These are phyloP conservation scores for Drosophila rubida DNA, from an alignment of 2,888 invertebrate genomes.

Conservation along the genomic window DNA sequence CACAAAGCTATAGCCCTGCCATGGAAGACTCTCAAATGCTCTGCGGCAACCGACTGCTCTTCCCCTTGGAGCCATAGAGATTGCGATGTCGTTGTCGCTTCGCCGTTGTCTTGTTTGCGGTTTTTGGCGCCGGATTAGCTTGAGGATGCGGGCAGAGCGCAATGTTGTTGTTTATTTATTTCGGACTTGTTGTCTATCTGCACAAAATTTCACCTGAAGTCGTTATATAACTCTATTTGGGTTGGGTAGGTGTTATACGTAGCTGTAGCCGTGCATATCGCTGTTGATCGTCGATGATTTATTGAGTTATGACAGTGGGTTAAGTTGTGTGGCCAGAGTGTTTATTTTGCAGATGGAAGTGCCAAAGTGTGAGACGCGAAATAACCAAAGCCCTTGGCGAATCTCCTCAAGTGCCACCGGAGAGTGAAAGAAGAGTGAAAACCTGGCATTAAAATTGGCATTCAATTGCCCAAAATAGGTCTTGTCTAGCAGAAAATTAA, in stretches of 20 bases:
- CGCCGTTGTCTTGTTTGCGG: slow-evolving; percentile 54
- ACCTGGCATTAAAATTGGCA: background rate
- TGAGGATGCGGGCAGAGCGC: slow-evolving; percentile 70
- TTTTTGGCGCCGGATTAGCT: slow-evolving; percentile 80
- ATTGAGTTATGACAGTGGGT: slow-evolving; percentile 77
- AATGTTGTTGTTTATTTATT: slow-evolving; percentile 30
- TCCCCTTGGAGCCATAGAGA: slow-evolving; percentile 11
- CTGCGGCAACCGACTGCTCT: slow-evolving; percentile 25
- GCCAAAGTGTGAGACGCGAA: slow-evolving; percentile 33
- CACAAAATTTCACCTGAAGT: slow-evolving; percentile 75
- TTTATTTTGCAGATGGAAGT: slow-evolving; percentile 64
- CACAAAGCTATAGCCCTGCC: slow-evolving; percentile 56
- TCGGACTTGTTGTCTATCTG: slow-evolving; percentile 33
- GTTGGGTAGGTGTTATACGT: slow-evolving; percentile 74
- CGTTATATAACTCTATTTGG: slow-evolving; percentile 66
- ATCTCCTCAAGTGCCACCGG: slow-evolving; percentile 18
- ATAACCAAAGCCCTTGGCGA: slow-evolving; percentile 14
- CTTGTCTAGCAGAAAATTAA: too few species aligned
- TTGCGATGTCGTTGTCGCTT: slow-evolving; percentile 5
- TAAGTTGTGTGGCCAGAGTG: slow-evolving; percentile 64
- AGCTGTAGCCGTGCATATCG: too few species aligned
- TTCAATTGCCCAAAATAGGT: too few species aligned
- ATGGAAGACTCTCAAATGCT: slow-evolving; percentile 75
- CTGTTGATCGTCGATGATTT: slow-evolving; percentile 72
- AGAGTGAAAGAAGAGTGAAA: background rate